phyloP scores from a whole-genome alignment of 2,113 vertebrate genomes.

The Stigmatopora argus region DNA sequence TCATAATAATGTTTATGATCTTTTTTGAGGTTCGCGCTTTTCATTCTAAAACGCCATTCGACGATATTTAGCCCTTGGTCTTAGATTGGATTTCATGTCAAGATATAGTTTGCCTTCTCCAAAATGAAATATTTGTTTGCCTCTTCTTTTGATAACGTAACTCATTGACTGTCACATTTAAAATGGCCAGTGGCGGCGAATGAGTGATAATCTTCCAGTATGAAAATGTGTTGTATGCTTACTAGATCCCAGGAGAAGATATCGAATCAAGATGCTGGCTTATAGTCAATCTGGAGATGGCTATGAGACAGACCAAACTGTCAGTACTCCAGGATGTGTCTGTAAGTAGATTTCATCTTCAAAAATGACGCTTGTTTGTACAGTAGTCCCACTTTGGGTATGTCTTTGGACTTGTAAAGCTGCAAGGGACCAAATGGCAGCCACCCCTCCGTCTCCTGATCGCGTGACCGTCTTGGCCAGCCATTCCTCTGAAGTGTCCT shows the following conservation, averaged over 20 bases:
- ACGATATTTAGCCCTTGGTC: background rate
- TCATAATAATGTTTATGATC: background rate
- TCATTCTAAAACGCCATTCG: background rate
- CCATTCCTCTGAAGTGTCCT: constrained; percentile 79
- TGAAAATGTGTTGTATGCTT: constrained; percentile 15
- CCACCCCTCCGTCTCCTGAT: constrained; percentile 83
- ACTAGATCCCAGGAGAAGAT: constrained; percentile 90
- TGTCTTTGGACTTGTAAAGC: constrained; percentile 62
- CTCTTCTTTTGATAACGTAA: background rate
- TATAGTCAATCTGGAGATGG: constrained; percentile 83
- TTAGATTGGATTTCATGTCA: background rate
- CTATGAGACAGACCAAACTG: constrained; percentile 89
- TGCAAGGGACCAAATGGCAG: constrained; percentile 82
- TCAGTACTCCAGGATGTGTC: constrained; percentile 88
- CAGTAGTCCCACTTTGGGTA: background rate
- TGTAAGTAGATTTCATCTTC: constrained; percentile 74
- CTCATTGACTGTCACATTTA: too few species aligned
- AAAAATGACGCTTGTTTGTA: background rate
- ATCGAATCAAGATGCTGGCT: constrained; percentile 87
- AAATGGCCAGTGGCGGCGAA: too few species aligned
- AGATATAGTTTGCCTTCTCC: constrained; percentile 1
- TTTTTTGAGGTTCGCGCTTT: background rate
- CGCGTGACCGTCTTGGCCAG: constrained; percentile 79
- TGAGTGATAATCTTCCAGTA: background rate
- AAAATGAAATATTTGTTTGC: constrained; percentile 19